Evolutionary conservation across 2,888 invertebrate species (phyloP), one percentile per base, ranked within the genome.

Genomic region (Drosophila hawaiiensis): DNA sequence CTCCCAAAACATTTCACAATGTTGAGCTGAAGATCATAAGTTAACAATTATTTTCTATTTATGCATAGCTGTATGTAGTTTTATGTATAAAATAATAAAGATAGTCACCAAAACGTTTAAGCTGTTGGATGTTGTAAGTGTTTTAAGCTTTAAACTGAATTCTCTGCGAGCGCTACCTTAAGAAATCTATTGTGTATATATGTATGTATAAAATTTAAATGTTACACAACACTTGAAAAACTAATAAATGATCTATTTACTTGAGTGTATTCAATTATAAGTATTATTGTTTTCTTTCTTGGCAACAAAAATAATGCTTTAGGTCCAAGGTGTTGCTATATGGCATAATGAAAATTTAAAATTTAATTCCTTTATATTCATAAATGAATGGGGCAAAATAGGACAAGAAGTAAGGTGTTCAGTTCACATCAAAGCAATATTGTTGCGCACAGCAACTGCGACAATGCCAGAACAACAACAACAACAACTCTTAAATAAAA

Each of bases 221-320:
- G 47, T 60, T 33, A 69, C 53, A 69, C 19, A 50, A 58, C 56
- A 72, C 69, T 67, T 49, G 19, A 70, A 56, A 49, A 73, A 58
- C 59, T 58, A 90, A 90, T 90, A 90, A 84, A 85, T 69, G 62
- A 56, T 68, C 63, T 80, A 84, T 80, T 89, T 90, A 84, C 75
- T 80, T 84, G 83, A 73, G 81, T 88, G 85, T 84, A 90, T 74
- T 54, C 58, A 67, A 71, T 54, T 73, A 52, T 49, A 14, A 41
- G 52, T n/a, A 75, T 71, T 64, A 60, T 56, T 60, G 39, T 28
- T 41, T 22, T 31, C 47, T n/a, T 33, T 29, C 39, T 35, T 35
- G 16, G 12, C 49, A 31, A 19, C 25, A 12, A 39, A 37, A 39
- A 50, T 58, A 61, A 56, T 63, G 56, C 53, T 64, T 41, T 53